phyloP scores from a whole-genome alignment of 2,888 invertebrate genomes.

The Ophion costatus region DNA sequence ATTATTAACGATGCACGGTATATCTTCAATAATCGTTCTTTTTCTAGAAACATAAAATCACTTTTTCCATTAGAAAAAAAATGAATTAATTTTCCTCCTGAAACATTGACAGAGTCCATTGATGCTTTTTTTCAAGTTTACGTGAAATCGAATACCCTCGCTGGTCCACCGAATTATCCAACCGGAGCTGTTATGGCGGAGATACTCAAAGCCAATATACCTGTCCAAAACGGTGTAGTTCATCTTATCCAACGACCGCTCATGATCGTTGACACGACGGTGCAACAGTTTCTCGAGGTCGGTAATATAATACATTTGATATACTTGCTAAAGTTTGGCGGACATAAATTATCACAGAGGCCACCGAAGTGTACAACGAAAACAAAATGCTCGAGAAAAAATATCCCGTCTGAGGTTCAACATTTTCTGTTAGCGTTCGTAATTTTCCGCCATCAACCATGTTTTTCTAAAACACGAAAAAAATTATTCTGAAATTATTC shows the following conservation, averaged over 20 bases:
- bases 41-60: too few species aligned
- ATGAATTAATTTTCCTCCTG: not conserved
- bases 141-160: constrained; percentile 93
- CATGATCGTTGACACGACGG: constrained; percentile 95
- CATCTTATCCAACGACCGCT: constrained; percentile 96
- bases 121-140: constrained; percentile 86
- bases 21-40: too few species aligned
- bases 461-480: too few species aligned
- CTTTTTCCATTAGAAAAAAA: not conserved
- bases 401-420: not conserved
- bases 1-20: too few species aligned
- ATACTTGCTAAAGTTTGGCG: not conserved
- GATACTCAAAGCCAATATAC: constrained; percentile 95
- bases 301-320: constrained; percentile 76
- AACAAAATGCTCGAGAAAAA: not conserved
- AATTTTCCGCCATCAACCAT: too few species aligned
- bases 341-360: not conserved
- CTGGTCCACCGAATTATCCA: constrained; percentile 91
- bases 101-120: not conserved
- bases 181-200: constrained; percentile 94
- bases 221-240: constrained; percentile 95
- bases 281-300: constrained; percentile 94
- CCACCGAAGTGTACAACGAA: not conserved
- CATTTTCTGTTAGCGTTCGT: too few species aligned
- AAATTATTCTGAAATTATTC: too few species aligned